Conservation (phyloP, 1,140 invertebrate species). For the Coenobita brevimanus region DNA sequence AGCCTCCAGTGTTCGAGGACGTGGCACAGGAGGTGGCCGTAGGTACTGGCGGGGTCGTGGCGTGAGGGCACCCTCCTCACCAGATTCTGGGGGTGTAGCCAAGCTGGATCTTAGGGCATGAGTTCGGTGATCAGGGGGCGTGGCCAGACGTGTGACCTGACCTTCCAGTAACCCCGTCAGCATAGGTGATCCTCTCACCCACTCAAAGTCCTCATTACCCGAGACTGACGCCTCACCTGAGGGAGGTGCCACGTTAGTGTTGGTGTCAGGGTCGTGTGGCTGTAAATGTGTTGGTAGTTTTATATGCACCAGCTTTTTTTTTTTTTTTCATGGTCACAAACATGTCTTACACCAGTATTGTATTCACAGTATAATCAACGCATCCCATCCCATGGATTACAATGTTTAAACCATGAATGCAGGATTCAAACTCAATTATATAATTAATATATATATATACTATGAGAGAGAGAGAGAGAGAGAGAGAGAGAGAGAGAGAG, state of each 20-base stretch:
- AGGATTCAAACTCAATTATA: too few species aligned
- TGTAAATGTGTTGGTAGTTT: background rate
- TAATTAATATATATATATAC: too few species aligned
- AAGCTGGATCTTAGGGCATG: constrained; percentile 25
- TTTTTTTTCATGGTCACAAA: too few species aligned
- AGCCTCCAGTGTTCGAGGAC: constrained; percentile 54
- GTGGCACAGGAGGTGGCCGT: constrained; percentile 53
- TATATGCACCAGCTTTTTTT: background rate
- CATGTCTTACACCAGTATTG: too few species aligned
- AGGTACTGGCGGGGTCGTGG: constrained; percentile 43
- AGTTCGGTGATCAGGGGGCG: constrained; percentile 55
- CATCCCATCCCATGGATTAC: too few species aligned
- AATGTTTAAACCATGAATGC: too few species aligned
- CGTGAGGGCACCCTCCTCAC: constrained; percentile 11
- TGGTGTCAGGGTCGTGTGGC: background rate
- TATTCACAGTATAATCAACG: too few species aligned
- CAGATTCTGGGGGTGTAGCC: constrained; percentile 48
- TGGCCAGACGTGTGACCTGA: constrained; percentile 62
- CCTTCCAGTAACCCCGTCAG: constrained; percentile 58
- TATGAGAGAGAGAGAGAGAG: background rate
- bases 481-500: background rate
- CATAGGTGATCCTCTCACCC: constrained; percentile 55
- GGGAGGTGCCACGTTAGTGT: constrained; percentile 6
- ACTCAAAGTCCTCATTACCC: constrained; percentile 61
- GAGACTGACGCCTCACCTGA: constrained; percentile 55